A percentile compares a stretch with the other conserved stretches of the same genome.
phyloP scores from a whole-genome alignment of 2,113 vertebrate species.

The Neopipo cinnamomea region DNA sequence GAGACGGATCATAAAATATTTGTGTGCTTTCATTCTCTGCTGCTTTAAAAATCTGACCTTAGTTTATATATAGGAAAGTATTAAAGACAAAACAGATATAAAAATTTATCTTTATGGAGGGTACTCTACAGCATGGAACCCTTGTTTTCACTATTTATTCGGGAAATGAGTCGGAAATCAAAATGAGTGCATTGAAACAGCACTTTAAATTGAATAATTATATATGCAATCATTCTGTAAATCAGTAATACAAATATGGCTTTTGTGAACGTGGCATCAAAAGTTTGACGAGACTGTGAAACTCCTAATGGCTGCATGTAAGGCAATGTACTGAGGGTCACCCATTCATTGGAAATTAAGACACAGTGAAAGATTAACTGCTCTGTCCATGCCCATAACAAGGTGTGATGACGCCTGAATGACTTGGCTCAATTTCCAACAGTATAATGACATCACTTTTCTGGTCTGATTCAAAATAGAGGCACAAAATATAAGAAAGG shows the following conservation, averaged over 20 bases:
- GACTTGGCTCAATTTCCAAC: background rate
- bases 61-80: constrained; percentile 24
- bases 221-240: background rate
- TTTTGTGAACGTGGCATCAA: background rate
- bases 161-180: background rate
- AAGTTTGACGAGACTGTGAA: background rate
- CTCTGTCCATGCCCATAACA: background rate
- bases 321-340: background rate
- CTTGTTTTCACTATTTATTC: background rate
- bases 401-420: background rate
- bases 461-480: background rate
- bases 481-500: background rate
- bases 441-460: background rate
- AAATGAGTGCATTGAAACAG: background rate
- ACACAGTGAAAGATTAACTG: background rate
- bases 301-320: background rate
- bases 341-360: background rate
- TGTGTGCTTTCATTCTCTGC: constrained; percentile 23
- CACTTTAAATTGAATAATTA: background rate
- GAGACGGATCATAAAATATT: constrained; percentile 68
- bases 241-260: background rate
- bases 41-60: constrained; percentile 15
- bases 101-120: constrained; percentile 48
- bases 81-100: constrained; percentile 40
- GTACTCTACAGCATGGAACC: constrained; percentile 12